Percentiles rank a stretch among this genome's conserved stretches.
These are phyloP conservation scores for Armadillidium nasatum DNA, from an alignment of 1,140 invertebrate genomes.

Conservation along the genomic window DNA sequence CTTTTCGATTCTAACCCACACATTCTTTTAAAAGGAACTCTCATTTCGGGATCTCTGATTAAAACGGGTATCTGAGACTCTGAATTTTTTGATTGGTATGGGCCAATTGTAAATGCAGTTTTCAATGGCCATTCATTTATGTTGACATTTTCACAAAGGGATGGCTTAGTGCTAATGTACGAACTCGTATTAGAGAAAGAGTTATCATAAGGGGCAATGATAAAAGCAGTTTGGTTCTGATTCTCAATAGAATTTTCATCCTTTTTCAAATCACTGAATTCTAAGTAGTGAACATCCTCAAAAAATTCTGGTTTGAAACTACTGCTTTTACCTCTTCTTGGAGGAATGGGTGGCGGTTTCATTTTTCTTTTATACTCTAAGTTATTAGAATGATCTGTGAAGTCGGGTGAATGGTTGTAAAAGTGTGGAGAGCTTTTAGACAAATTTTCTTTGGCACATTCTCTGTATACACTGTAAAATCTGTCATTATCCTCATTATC, in stretches of 20 bases:
- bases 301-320: neutral
- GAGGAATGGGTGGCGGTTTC: neutral
- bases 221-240: neutral
- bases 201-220: neutral
- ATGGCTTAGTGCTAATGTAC: neutral
- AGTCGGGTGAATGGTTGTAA: neutral
- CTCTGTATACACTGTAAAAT: neutral
- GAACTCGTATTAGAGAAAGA: neutral
- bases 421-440: neutral
- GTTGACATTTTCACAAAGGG: neutral
- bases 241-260: neutral
- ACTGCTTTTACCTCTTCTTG: neutral
- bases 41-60: neutral
- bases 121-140: neutral
- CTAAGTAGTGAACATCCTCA: neutral
- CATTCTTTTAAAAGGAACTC: neutral
- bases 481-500: no score
- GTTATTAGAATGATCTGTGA: neutral
- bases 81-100: neutral
- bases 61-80: neutral
- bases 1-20: neutral
- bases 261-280: neutral
- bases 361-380: neutral
- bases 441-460: neutral
- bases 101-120: neutral